Conservation (phyloP, 2,888 invertebrate genomes). For the Acronicta aceris region DNA sequence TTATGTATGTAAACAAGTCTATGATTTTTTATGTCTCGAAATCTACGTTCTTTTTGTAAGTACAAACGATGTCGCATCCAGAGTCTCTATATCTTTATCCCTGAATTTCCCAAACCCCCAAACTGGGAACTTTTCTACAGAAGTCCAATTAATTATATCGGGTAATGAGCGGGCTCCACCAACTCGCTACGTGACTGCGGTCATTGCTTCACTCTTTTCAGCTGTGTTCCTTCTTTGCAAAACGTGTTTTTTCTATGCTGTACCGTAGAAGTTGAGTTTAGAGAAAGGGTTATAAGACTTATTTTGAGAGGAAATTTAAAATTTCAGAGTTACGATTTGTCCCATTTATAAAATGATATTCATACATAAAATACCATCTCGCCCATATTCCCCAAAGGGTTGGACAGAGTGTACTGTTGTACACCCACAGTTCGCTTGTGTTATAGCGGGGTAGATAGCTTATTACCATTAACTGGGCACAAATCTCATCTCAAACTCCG, state of each 20-base stretch:
- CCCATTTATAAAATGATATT: no score
- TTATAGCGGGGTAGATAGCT: no score
- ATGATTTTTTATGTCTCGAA: not conserved
- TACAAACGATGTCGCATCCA: constrained; percentile 11
- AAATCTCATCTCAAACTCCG: no score
- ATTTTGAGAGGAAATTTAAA: no score
- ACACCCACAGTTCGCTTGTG: no score
- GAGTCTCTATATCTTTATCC: constrained; percentile 33
- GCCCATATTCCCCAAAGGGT: no score
- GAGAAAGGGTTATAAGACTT: no score
- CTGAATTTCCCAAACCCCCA: constrained; percentile 68
- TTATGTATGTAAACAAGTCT: no score
- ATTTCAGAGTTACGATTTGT: no score
- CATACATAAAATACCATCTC: no score
- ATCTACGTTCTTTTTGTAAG: not conserved
- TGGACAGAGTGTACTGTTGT: no score
- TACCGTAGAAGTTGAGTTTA: constrained; percentile 1
- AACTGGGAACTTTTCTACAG: constrained; percentile 75
- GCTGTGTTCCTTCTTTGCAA: constrained; percentile 40
- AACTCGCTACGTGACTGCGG: constrained; percentile 76
- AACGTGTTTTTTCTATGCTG: constrained; percentile 31
- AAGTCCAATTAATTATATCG: constrained; percentile 87
- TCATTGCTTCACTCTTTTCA: constrained; percentile 61
- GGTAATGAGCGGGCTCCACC: constrained; percentile 80
- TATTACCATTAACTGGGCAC: no score